These are phyloP conservation scores for Philotrypesis tridentata DNA, from an alignment of 1,140 invertebrate genomes.

Conservation along the genomic window DNA sequence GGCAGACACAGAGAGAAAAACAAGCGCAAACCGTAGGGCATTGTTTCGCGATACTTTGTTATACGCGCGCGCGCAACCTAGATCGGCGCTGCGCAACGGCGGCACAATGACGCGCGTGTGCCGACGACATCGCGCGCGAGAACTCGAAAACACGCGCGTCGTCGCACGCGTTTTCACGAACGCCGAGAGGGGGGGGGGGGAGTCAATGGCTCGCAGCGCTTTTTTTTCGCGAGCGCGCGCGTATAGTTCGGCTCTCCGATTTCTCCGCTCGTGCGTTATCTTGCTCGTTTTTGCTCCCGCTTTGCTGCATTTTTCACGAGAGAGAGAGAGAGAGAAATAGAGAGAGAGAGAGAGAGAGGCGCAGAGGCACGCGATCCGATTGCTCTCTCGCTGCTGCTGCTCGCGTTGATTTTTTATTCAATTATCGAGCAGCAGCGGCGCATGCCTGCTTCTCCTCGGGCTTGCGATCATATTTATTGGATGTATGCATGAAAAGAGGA, in stretches of 20 bases:
- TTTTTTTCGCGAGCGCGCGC: not conserved
- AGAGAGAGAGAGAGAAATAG: not conserved
- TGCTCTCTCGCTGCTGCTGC: too few species aligned
- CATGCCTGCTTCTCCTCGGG: not conserved
- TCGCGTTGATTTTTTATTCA: not conserved
- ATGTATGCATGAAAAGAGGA: not conserved
- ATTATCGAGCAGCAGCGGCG: not conserved
- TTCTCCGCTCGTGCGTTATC: not conserved
- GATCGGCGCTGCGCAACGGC: too few species aligned
- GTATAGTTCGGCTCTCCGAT: not conserved
- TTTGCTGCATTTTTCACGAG: not conserved
- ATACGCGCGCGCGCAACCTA: constrained; percentile 63
- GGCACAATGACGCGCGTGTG: constrained; percentile 59
- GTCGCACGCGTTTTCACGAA: constrained; percentile 42
- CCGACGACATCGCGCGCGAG: constrained; percentile 44
- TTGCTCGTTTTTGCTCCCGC: not conserved
- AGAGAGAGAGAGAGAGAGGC: too few species aligned
- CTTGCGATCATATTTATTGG: not conserved
- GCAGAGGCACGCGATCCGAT: not conserved
- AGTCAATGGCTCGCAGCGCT: constrained; percentile 13
- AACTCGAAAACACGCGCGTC: constrained; percentile 63
- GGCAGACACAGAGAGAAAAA: not conserved
- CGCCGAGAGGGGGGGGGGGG: not conserved
- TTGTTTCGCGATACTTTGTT: constrained; percentile 66
- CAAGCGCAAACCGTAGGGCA: constrained; percentile 38